Evolutionary conservation across 2,888 invertebrate genomes (phyloP).

Genomic region (Aethes cnicana): DNA sequence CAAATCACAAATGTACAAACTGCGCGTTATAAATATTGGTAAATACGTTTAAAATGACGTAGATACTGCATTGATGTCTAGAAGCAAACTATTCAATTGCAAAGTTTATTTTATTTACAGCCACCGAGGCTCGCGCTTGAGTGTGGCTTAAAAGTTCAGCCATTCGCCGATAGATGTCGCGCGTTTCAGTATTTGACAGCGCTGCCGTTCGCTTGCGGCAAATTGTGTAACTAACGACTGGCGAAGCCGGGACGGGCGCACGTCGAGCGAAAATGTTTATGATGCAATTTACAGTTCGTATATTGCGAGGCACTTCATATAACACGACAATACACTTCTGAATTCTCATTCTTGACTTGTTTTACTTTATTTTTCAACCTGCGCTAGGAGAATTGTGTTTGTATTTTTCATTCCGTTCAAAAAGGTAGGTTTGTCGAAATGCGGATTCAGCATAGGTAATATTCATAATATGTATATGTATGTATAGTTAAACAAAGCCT

Average conservation of each 20-base stretch:
- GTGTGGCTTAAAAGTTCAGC: slow-evolving; percentile 51
- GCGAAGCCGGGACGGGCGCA: slow-evolving; percentile 46
- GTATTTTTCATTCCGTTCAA: not conserved
- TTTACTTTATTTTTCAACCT: slow-evolving; percentile 44
- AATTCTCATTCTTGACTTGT: slow-evolving; percentile 50
- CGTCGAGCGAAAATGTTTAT: slow-evolving; percentile 65
- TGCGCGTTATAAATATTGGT: not conserved
- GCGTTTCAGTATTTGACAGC: slow-evolving; percentile 38
- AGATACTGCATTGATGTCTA: not conserved
- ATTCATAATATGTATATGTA: too few relatives aligned
- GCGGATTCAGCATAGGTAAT: too few relatives aligned
- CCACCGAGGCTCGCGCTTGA: not conserved
- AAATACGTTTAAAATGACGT: not conserved
- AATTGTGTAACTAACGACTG: slow-evolving; percentile 45
- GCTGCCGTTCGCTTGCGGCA: slow-evolving; percentile 42
- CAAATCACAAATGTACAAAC: slow-evolving; percentile 5
- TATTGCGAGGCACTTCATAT: slow-evolving; percentile 72
- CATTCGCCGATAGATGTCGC: slow-evolving; percentile 60
- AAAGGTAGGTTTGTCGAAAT: too few relatives aligned
- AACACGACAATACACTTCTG: slow-evolving; percentile 65
- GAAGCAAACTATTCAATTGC: not conserved
- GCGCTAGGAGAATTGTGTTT: slow-evolving; percentile 31
- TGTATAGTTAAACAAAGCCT: too few relatives aligned
- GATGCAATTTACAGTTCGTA: slow-evolving; percentile 76
- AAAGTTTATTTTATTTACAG: not conserved